Base-by-base conservation (phyloP, 1,140 invertebrate species). In the Aphis craccivora region DNA sequence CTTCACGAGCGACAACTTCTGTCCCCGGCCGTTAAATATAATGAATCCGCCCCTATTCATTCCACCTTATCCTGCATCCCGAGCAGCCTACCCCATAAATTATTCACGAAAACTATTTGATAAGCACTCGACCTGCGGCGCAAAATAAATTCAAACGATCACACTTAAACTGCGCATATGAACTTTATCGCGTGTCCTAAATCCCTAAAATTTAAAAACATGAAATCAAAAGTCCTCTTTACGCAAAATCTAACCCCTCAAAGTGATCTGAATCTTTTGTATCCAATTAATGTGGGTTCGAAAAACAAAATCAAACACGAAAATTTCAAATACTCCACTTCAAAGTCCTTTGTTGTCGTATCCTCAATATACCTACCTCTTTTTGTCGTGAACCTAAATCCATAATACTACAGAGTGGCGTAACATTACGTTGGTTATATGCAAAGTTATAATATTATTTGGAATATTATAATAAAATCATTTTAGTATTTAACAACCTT, bases 181-280 rank as follows among this genome's bases (percentile, higher is more conserved):
- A 37, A 86, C 37, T 86, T 40, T 25, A 45, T 45, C 37, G 37
- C 25, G 30, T 45, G 43, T 45, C 40, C 84, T 30, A 45, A 48
- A 87, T 48, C 45, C 25, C 51, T 51, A 48, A 35, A 87, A 87
- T 48, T 14, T n/a, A 35, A 48, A 48, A 87, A 87, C 45, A n/a
- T 30, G 18, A 87, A 87, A 87, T 48, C 86, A 48, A 87, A 87
- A 48, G 45, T 8, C 18, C 43, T 22, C 20, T 48, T 51, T 48
- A n/a, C 40, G 60, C 60, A 30, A 25, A 87, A 45, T 45, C 40
- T 45, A 45, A n/a, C 86, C 86, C 22, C 45, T 87, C 86, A 87
- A 87, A 87, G 30, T 1, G 86, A 87, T 48, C 30, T 3, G 86
- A 87, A 87, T 87, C 86, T 87, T 87, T n/a, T n/a, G 86, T 48